Conservation (phyloP, 2,888 invertebrate genomes). For the Nomada fabriciana region DNA sequence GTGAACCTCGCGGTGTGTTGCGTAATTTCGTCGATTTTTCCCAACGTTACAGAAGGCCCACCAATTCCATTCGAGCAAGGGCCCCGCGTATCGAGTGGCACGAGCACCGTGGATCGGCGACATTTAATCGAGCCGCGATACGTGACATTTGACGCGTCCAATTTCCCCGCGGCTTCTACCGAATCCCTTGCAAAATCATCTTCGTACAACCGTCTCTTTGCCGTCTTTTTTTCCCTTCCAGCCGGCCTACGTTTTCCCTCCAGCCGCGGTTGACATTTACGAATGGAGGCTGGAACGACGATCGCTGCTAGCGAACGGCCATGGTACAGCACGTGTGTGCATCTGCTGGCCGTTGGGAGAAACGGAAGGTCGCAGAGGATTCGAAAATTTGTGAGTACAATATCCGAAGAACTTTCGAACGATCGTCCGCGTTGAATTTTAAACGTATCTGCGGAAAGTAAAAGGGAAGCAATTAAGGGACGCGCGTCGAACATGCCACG, state of each 20-base stretch:
- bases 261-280: conserved; percentile 52
- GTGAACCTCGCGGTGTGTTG: conserved; percentile 53
- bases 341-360: no score
- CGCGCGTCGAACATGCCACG: neutral
- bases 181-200: conserved; percentile 48
- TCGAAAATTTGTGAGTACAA: no score
- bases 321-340: neutral
- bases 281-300: neutral
- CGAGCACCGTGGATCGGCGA: conserved; percentile 37
- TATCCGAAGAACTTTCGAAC: no score
- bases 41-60: neutral
- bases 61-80: conserved; percentile 41
- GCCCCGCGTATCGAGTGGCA: conserved; percentile 3
- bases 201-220: neutral
- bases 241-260: conserved; percentile 34
- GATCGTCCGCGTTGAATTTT: no score
- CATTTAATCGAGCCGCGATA: conserved; percentile 64
- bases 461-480: neutral
- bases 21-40: conserved; percentile 51
- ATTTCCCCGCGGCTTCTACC: conserved; percentile 30
- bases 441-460: no score
- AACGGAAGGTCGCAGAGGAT: no score
- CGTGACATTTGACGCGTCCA: conserved; percentile 66
- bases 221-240: conserved; percentile 10
- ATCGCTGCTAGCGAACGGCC: conserved; percentile 11